A percentile compares a stretch with the other conserved stretches of the same genome.
These are phyloP conservation scores for Limnephilus lunatus DNA, from an alignment of 2,888 invertebrate species.

Conservation along the genomic window DNA sequence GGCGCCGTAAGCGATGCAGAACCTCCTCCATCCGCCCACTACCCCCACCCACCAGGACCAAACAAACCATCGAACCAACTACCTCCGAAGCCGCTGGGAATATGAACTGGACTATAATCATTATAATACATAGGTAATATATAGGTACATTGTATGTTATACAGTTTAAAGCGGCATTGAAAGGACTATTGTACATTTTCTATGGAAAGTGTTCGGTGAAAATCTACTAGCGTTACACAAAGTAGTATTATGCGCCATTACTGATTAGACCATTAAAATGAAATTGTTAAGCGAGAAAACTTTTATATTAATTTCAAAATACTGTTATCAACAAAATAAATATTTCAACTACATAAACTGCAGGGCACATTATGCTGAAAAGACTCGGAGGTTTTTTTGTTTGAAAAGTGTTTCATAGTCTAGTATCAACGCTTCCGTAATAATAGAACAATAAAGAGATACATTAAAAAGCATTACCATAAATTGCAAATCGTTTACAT, in stretches of 20 bases:
- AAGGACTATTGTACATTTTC: background rate
- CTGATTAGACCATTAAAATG: background rate
- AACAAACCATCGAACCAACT: background rate
- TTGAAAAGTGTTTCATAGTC: too few species aligned
- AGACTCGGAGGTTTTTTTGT: too few species aligned
- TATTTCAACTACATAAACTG: too few species aligned
- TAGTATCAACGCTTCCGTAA: too few species aligned
- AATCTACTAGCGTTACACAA: background rate
- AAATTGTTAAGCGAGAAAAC: background rate
- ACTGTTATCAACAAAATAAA: too few species aligned
- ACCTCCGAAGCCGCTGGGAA: background rate
- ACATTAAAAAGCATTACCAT: too few species aligned
- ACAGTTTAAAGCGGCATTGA: background rate
- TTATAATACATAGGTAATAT: background rate
- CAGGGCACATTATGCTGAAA: too few species aligned
- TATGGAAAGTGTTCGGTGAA: background rate
- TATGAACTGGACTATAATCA: background rate
- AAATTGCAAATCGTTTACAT: too few species aligned
- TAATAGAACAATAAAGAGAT: too few species aligned
- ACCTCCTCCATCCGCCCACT: background rate
- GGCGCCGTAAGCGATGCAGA: slow-evolving; percentile 31
- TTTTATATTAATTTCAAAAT: too few species aligned
- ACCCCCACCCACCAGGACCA: background rate
- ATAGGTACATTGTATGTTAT: background rate
- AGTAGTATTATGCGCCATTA: background rate